Percentiles rank a stretch among this genome's conserved stretches.
These are phyloP conservation scores for Eretmocerus hayati DNA, from an alignment of 2,888 invertebrate species.

Conservation along the genomic window DNA sequence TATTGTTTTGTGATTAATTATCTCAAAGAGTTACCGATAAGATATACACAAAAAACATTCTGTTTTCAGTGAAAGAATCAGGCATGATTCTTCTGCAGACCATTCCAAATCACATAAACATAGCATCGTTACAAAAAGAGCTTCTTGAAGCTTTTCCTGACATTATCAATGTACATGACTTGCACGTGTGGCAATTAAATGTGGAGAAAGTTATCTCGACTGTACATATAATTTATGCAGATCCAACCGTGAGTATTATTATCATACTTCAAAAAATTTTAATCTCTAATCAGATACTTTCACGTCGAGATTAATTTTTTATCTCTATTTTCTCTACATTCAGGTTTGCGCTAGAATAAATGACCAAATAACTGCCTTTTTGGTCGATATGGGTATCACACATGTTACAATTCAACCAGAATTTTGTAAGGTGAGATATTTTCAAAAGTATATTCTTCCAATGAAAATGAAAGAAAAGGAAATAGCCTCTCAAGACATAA, in stretches of 20 bases:
- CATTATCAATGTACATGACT: slow-evolving; percentile 73
- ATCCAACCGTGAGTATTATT: too few species aligned
- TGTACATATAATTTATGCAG: slow-evolving; percentile 70
- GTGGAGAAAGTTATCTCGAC: slow-evolving; percentile 75
- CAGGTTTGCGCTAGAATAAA: slow-evolving; percentile 53
- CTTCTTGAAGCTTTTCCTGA: slow-evolving; percentile 61
- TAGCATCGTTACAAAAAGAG: slow-evolving; percentile 60
- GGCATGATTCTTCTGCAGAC: slow-evolving; percentile 85
- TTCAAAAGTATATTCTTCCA: too few species aligned
- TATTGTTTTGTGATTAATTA: too few species aligned
- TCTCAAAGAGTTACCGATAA: too few species aligned
- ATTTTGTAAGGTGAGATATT: slow-evolving; percentile 50
- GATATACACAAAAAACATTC: too few species aligned
- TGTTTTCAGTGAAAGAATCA: slow-evolving; percentile 74
- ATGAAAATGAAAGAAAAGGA: too few species aligned
- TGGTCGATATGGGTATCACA: slow-evolving; percentile 73
- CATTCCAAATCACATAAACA: slow-evolving; percentile 82
- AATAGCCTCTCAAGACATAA: too few species aligned
- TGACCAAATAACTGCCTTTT: slow-evolving; percentile 63
- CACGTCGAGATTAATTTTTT: neutral
- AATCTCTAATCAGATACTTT: too few species aligned
- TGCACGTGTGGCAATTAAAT: slow-evolving; percentile 85
- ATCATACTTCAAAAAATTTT: too few species aligned
- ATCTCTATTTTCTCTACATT: slow-evolving; percentile 9
- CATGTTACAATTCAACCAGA: slow-evolving; percentile 85